Evolutionary conservation across 2,888 invertebrate species (phyloP), one percentile per base, ranked within the genome.

Genomic region (Myopa testacea): DNA sequence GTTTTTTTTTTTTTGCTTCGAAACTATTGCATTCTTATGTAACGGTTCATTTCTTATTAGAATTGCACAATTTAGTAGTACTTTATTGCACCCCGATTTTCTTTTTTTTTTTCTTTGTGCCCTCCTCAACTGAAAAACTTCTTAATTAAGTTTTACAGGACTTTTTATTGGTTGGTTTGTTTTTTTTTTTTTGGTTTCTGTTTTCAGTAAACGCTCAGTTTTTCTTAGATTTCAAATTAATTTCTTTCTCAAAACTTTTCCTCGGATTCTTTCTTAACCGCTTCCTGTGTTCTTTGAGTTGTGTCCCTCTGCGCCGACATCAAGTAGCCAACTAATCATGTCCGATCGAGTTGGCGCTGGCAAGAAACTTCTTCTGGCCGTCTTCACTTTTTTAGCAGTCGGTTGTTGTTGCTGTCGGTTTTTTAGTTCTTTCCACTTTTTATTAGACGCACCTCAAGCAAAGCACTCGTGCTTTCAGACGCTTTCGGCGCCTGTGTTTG

Each of bases 321-420:
- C 78, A 76, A 70, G 72, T 75, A 26, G 74, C 58, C 52, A 72
- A 79, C 79, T 79, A 72, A 79, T 76, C 50, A n/a, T 69, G 38
- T 37, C 63, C 19, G 60, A 60, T 8, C 45, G 6, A 37, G 58
- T 37, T 71, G 55, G n/a, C 71, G 40, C 58, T 60, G 50, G 55
- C 55, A 37, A 71, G 45, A 55, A 75, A 40, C 50, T 40, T 50
- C 40, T 38, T 14, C n/a, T 26, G n/a, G 26, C 19, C 10, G 34
- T 65, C 6, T 38, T 52, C 45, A 8, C 45, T 63, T 55, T 71
- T 14, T 76, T 52, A 6, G 10, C 45, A 45, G 70, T n/a, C 52
- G 14, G 6, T 65, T 50, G 10, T 26, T 52, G 26, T 50, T 50
- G 45, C 19, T 50, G 19, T 67, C 7, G 7, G 14, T 40, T 37